These are phyloP conservation scores for Drosophila quadrilineata DNA, from an alignment of 1,140 invertebrate species.

Conservation along the genomic window DNA sequence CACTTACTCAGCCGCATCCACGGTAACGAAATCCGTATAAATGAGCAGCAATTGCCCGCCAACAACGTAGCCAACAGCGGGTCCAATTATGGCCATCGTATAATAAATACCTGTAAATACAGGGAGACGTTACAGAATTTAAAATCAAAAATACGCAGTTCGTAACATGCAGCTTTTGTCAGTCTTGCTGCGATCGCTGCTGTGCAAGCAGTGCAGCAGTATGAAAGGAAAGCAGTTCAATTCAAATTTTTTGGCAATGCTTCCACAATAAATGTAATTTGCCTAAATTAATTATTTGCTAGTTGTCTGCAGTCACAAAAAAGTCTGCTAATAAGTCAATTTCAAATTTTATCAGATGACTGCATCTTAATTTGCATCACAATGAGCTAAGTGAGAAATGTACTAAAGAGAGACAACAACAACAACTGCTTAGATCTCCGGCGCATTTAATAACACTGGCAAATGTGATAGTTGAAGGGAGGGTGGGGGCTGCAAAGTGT, in stretches of 20 bases:
- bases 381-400: constrained; percentile 22
- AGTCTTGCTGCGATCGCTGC: background rate
- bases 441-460: constrained; percentile 5
- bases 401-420: background rate
- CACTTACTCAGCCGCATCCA: constrained; percentile 86
- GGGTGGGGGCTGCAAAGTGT: background rate
- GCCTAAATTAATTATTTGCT: no score
- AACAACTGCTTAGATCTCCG: no score
- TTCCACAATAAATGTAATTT: no score
- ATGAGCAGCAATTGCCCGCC: constrained; percentile 89
- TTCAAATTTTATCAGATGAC: constrained; percentile 32
- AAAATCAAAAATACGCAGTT: no score
- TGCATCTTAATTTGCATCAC: constrained; percentile 68
- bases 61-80: constrained; percentile 90
- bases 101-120: constrained; percentile 87
- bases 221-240: no score
- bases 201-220: no score
- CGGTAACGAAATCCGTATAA: constrained; percentile 87
- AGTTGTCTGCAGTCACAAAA: background rate
- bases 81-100: constrained; percentile 90
- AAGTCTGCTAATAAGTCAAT: constrained; percentile 34
- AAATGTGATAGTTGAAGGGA: background rate
- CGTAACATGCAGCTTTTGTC: background rate
- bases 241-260: no score
- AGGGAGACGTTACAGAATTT: background rate